These are phyloP conservation scores for Tolypeutes matacus DNA, from an alignment of 2,797 vertebrate genomes.

Conservation along the genomic window DNA sequence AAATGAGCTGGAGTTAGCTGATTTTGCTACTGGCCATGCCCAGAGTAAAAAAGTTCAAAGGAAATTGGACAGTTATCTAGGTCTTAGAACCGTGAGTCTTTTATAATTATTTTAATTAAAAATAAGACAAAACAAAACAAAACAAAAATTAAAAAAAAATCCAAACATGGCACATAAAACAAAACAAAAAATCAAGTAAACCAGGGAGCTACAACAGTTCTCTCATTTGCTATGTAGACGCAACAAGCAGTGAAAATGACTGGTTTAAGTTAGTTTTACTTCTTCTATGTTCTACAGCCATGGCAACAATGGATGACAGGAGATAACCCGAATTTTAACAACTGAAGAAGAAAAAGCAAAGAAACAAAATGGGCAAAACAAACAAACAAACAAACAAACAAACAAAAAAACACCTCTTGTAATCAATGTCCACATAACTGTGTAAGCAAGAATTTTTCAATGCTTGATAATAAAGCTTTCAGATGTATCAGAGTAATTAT, in stretches of 20 bases:
- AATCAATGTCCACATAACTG: conserved; percentile 16
- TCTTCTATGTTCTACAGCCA: not conserved
- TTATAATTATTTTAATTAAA: conserved; percentile 37
- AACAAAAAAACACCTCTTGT: too few relatives aligned
- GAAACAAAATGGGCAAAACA: not conserved
- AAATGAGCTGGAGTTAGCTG: not conserved
- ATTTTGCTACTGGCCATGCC: not conserved
- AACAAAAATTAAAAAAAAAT: not conserved
- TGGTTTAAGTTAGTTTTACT: not conserved
- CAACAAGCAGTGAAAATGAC: not conserved
- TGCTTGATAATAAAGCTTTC: not conserved
- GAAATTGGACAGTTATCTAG: not conserved
- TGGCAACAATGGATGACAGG: not conserved
- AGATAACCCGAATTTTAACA: conserved; percentile 12
- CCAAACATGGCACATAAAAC: not conserved
- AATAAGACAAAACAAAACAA: not conserved
- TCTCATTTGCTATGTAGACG: not conserved
- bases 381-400: too few relatives aligned
- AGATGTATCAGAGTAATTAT: not conserved
- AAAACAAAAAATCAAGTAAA: not conserved
- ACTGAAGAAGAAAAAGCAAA: conserved; percentile 7
- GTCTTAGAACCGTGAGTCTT: not conserved
- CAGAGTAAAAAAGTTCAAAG: not conserved
- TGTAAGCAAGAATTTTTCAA: not conserved
- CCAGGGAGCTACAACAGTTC: not conserved